These are phyloP conservation scores for Alligator mississippiensis DNA, from an alignment of 2,113 vertebrate genomes.

Conservation along the genomic window DNA sequence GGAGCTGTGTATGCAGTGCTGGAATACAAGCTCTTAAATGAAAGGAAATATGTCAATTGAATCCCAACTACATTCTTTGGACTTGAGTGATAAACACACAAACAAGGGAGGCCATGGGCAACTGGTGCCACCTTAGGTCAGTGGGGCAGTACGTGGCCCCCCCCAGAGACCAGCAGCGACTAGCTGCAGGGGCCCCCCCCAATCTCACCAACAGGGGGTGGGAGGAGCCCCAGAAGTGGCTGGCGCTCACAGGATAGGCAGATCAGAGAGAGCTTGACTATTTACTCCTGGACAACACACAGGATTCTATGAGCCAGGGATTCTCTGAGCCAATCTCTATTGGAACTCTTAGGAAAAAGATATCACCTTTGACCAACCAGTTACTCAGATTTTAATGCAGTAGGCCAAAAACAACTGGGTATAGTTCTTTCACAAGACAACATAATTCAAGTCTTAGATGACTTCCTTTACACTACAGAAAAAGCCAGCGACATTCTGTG, in stretches of 20 bases:
- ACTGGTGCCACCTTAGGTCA: too few relatives aligned
- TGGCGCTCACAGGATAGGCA: too few relatives aligned
- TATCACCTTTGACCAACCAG: not conserved
- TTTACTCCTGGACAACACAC: fast-evolving
- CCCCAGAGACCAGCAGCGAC: too few relatives aligned
- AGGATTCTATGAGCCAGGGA: fast-evolving
- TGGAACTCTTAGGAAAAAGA: not conserved
- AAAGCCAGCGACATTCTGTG: not conserved
- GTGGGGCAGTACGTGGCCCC: too few relatives aligned
- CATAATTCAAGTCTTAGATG: fast-evolving
- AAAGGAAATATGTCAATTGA: fast-evolving
- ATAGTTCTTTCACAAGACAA: not conserved
- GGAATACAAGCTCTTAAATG: too few relatives aligned
- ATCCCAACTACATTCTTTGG: fast-evolving
- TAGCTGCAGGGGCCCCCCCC: too few relatives aligned
- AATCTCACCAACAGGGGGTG: too few relatives aligned
- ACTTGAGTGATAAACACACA: not conserved
- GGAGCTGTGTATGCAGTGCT: too few relatives aligned
- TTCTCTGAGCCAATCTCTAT: not conserved
- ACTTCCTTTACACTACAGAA: fast-evolving
- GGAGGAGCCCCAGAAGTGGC: too few relatives aligned
- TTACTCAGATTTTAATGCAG: fast-evolving
- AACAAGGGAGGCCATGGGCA: too few relatives aligned
- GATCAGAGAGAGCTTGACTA: not conserved
- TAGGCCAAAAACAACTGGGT: not conserved